Evolutionary conservation across 2,113 vertebrate species (phyloP), one percentile per base, ranked within the genome.

Genomic region (Mellivora capensis): DNA sequence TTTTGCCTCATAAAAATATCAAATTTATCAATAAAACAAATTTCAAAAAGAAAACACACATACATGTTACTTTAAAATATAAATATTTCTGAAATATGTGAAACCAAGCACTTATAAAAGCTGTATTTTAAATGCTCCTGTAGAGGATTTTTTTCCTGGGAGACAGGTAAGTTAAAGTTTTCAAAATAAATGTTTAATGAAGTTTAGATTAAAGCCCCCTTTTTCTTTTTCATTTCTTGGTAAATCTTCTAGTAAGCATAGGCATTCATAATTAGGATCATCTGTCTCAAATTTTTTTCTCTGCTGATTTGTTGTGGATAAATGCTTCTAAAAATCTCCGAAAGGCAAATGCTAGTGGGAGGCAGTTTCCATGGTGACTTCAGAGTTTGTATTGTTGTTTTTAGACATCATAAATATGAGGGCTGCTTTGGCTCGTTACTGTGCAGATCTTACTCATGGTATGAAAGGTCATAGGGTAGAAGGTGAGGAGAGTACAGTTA

Each of bases 361-460:
- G 93, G 89, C 72, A 69, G 97, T 98, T 98, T 97, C 97, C 95
- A 98, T 98, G 96, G 97, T 94, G 96, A 98, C 91, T 96, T 97
- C 52, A 74, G 97, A 85, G 67, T 94, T 97, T 94, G 61, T 94
- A 98, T 97, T 98, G 84, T 98, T 96, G 96, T 74, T 97, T 98
- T 97, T 96, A 97, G 91, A 97, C 93, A 96, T 94, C 44, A 95
- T 86, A 98, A 95, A 97, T 87, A 94, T 88, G n/a, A 37, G 89
- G 39, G 39, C 29, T 96, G 91, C 39, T 89, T 97, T 93, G 93
- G 64, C 90, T 93, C 82, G 39, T 85, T 96, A 61, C 77, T 93
- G 54, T 89, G 59, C 39, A 86, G 52, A 54, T 94, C 82, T 95
- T 92, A 76, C 47, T 47, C 42, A 67, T 27, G n/a, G n/a, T 91